Base-by-base conservation (phyloP, 2,113 vertebrate species). In the Xiphophorus maculatus region DNA sequence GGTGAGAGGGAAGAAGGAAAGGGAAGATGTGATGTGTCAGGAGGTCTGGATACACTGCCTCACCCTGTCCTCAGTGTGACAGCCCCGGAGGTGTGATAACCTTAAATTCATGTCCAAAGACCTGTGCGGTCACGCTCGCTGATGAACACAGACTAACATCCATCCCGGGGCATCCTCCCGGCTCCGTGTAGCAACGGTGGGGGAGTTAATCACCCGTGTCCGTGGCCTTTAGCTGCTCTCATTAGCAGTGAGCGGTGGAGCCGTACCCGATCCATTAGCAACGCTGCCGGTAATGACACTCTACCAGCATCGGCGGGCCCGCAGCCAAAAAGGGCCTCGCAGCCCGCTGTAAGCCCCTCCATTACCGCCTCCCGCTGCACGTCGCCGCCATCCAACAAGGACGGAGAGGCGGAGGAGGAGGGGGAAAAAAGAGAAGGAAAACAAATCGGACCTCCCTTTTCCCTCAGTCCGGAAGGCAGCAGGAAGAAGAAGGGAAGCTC, bases 191-290 rank as follows among this genome's bases (percentile, higher is more conserved):
- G 81, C 67, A 22, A 79, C 60, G 77, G 82, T 80, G 85, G 89
- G 85, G 91, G 92, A 94, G 92, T 93, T 93, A 96, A 96, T 95
- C 93, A 95, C 93, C 90, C 92, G 84, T 94, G 94, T 93, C 94
- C 93, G 86, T 94, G 92, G 91, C 92, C 94, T 96, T 96, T 95
- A 93, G 91, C 92, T 96, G 91, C 94, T 95, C 92, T 96, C 95
- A 95, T 95, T 96, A 96, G 94, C 88, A 87, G 93, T 92, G 94
- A 94, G 90, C 92, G 93, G 94, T 94, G 91, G 86, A 90, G 91
- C 92, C 93, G 85, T 95, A 92, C 87, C 93, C 90, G 91, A 94
- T 96, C 94, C 94, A 95, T 96, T 95, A 93, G 94, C 91, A 86
- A 93, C 88, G 83, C 87, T 90, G 90, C 90, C 88, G 91, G 91